Evolutionary conservation across 2,888 invertebrate genomes (phyloP).

Genomic region (Megamerina dolium): DNA sequence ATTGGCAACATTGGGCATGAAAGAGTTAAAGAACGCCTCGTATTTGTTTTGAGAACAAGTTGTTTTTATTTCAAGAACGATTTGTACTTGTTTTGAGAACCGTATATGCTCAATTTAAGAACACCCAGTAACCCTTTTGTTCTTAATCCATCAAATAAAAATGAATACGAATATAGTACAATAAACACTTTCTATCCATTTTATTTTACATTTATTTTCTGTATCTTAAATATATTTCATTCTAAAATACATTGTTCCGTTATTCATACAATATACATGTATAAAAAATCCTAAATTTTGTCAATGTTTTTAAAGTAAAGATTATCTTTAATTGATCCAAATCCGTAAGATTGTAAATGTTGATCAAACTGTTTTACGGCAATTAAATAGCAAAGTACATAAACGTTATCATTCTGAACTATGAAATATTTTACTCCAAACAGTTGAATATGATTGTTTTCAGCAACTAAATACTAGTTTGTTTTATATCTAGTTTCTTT

Average conservation of each 20-base stretch:
- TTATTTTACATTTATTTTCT: too few species aligned
- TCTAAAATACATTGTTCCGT: background rate
- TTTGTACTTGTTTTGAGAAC: too few species aligned
- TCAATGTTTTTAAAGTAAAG: constrained; percentile 1
- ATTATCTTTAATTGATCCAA: background rate
- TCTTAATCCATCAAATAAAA: too few species aligned
- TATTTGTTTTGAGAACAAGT: too few species aligned
- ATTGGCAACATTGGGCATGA: too few species aligned
- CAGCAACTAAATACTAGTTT: background rate
- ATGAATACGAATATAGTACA: too few species aligned
- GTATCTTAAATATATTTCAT: background rate
- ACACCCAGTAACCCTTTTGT: too few species aligned
- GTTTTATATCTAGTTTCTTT: background rate
- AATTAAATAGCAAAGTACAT: background rate
- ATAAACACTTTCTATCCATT: too few species aligned
- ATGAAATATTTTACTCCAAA: background rate
- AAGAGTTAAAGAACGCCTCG: too few species aligned
- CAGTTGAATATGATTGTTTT: background rate
- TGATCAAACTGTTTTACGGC: constrained; percentile 1
- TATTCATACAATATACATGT: constrained; percentile 2
- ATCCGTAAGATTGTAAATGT: constrained; percentile 1
- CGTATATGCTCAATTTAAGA: too few species aligned
- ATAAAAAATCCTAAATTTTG: background rate
- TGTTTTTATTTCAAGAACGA: too few species aligned
- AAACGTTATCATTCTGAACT: background rate